Evolutionary conservation across 1,140 invertebrate species (phyloP), one percentile per base, ranked within the genome.

Genomic region (Cydia pomonella): DNA sequence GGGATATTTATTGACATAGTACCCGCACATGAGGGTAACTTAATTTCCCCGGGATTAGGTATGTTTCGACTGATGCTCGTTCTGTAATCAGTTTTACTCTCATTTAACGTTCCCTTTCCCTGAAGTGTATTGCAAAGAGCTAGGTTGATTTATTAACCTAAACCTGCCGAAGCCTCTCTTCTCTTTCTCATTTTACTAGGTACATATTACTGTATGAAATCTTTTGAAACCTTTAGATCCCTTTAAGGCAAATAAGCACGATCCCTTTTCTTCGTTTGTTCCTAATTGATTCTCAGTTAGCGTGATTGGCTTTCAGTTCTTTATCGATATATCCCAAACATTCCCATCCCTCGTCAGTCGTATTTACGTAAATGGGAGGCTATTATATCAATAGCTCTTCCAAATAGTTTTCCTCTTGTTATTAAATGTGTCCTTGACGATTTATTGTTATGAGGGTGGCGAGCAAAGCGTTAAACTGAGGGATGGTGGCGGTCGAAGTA

Each of bases 1-100:
- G 33, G 64, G 64, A 38, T 69, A 69, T 69, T 69, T 69, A 69
- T 41, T 69, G 64, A 69, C 64, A 41, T 23, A 69, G 64, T 69
- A 69, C 64, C 1, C 64, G 64, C n/a, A 21, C 64, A 23, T 69
- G 64, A 33, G 64, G 64, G 64, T 69, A 69, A 69, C 64, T 69
- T 69, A 69, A 69, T 69, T 41, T 41, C 29, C 27, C 64, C 64
- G 64, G 64, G 64, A 69, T 66, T 66, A 29, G 64, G 33, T 69
- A 69, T 69, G 29, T 69, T 69, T 69, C 64, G 33, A 69, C 64
- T 33, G 64, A 38, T 69, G 64, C 33, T 33, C 64, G 29, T 21
- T 23, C 27, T 9, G 63, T 66, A 66, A 66, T 66, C 29, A 66
- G 63, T 38, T 66, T 66, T 66, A 27, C 63, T 66, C 63, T 38